These are phyloP conservation scores for Myotis davidii DNA, from an alignment of 2,113 vertebrate species.

Conservation along the genomic window DNA sequence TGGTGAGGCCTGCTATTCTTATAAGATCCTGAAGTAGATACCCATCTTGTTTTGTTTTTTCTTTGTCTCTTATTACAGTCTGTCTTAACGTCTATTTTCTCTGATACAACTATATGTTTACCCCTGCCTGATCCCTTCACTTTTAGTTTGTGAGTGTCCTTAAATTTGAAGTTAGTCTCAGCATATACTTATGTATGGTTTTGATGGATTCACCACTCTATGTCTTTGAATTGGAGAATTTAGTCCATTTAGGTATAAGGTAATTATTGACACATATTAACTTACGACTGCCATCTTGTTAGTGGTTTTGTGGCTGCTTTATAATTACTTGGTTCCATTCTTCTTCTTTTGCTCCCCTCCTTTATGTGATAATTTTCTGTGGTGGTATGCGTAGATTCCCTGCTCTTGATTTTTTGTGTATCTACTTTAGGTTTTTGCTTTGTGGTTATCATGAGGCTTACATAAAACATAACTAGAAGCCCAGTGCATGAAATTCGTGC, in stretches of 20 bases:
- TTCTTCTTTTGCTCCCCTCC: background rate
- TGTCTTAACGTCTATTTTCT: background rate
- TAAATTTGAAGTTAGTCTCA: background rate
- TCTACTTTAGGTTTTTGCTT: background rate
- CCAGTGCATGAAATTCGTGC: no score
- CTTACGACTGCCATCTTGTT: background rate
- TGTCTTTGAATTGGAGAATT: background rate
- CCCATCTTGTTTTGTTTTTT: slow-evolving; percentile 81
- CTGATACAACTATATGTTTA: background rate
- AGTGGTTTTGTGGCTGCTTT: background rate
- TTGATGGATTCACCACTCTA: background rate
- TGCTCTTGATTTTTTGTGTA: background rate
- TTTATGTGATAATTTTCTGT: background rate
- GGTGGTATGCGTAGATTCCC: background rate
- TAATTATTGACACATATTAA: background rate
- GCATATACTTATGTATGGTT: background rate
- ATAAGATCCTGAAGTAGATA: slow-evolving; percentile 81
- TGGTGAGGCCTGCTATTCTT: slow-evolving; percentile 77
- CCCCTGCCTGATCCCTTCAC: background rate
- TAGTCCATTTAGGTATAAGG: background rate
- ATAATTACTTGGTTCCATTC: background rate
- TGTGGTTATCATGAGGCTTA: background rate
- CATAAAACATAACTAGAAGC: background rate
- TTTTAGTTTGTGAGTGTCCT: background rate
- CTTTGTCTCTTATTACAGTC: background rate